A percentile compares a stretch with the other conserved stretches of the same genome.
These are phyloP conservation scores for Heterochromis multidens DNA, from an alignment of 2,113 vertebrate species.

Conservation along the genomic window DNA sequence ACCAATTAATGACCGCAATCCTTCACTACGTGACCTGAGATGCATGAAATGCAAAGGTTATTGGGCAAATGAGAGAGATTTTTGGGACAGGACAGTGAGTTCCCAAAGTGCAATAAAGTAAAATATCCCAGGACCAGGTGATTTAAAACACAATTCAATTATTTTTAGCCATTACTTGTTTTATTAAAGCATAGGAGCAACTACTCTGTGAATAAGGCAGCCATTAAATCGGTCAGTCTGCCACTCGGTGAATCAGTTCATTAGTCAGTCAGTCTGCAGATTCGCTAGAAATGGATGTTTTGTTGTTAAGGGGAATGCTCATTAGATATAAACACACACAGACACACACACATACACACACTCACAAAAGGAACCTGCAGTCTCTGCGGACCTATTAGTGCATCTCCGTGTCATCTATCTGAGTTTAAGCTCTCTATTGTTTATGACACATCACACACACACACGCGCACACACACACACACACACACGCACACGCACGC, in stretches of 20 bases:
- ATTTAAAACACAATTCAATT: background rate
- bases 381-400: conserved; percentile 40
- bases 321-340: conserved; percentile 5
- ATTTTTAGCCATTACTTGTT: background rate
- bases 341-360: background rate
- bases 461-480: background rate
- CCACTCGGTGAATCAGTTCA: background rate
- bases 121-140: background rate
- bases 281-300: background rate
- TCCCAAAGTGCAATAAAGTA: background rate
- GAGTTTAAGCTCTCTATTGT: conserved; percentile 35
- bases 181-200: background rate
- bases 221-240: background rate
- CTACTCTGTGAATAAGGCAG: background rate
- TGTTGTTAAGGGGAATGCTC: conserved; percentile 18
- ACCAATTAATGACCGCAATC: background rate
- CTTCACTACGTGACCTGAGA: background rate
- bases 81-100: background rate
- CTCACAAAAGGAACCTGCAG: conserved; percentile 11
- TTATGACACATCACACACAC: conserved; percentile 21
- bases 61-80: background rate
- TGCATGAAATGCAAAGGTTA: background rate
- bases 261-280: background rate
- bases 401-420: conserved; percentile 38
- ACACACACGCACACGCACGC: background rate